Evolutionary conservation across 2,113 vertebrate species (phyloP).

Genomic region (Dendropsophus ebraccatus): DNA sequence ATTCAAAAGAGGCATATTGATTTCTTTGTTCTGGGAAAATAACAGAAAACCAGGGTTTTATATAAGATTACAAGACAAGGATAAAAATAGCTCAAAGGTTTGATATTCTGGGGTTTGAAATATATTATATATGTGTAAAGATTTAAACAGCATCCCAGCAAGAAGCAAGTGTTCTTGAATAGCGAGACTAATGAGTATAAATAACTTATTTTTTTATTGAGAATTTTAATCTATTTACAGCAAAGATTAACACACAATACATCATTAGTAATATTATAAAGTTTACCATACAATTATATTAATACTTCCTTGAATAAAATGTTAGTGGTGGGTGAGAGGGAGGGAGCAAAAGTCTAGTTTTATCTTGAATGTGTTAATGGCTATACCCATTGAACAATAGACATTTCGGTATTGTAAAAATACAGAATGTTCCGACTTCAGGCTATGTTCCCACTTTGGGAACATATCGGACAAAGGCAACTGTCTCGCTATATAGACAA

Average conservation of each 20-base stretch:
- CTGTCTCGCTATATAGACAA: too few relatives aligned
- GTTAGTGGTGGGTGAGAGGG: too few relatives aligned
- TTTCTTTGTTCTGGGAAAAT: conserved; percentile 50
- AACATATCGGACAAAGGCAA: too few relatives aligned
- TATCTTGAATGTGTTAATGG: too few relatives aligned
- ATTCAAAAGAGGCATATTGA: conserved; percentile 39
- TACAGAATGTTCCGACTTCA: too few relatives aligned
- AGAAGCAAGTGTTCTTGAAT: not conserved
- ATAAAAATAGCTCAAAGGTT: conserved; percentile 32
- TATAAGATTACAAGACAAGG: conserved; percentile 35
- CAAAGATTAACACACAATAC: not conserved
- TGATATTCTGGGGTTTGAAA: not conserved
- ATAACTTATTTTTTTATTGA: not conserved
- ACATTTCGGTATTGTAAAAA: too few relatives aligned
- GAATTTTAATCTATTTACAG: not conserved
- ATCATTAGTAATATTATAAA: too few relatives aligned
- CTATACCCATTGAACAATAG: too few relatives aligned
- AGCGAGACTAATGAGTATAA: not conserved
- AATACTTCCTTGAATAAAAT: too few relatives aligned
- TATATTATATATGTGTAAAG: conserved; percentile 6
- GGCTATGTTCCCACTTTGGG: too few relatives aligned
- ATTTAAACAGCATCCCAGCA: not conserved
- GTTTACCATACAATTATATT: too few relatives aligned
- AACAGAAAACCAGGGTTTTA: conserved; percentile 29
- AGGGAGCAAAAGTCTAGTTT: too few relatives aligned